Evolutionary conservation across 2,113 vertebrate species (phyloP), one percentile per base, ranked within the genome.

Genomic region (Corythornis madagascariensis): DNA sequence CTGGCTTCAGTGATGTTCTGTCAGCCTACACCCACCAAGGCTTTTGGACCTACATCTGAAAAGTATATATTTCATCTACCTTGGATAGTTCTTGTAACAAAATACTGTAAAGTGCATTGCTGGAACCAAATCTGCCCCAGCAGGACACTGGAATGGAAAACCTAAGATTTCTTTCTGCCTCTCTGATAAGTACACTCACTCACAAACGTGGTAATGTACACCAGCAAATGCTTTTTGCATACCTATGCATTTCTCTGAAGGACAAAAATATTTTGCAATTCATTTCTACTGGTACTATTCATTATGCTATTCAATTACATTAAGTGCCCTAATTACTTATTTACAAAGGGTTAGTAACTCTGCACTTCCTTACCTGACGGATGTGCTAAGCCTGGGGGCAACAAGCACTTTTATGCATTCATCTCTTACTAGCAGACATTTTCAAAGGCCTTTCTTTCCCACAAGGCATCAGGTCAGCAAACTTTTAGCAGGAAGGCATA

Each of bases 281-380:
- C 55, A 50, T 83, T 94, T 84, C 61, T 84, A 71, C 47, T 83
- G 65, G 63, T 78, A 24, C 84, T 93, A 96, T 96, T 97, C 95
- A 96, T 96, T 94, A 88, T 70, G 86, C 60, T 95, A 91, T 90
- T 96, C 94, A 96, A 89, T 97, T 96, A 92, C 55, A 33, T 28
- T 73, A 92, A 92, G 70, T 92, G 91, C 83, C 89, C 94, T 96
- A 95, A 94, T 93, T 79, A 94, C 88, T 97, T 97, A 95, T 96
- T 97, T 96, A 93, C 89, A 92, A 93, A 86, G 77, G 73, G 66
- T 88, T 94, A 77, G 89, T 95, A 93, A 94, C 28, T 24, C 79
- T 76, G 78, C 80, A 94, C 80, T 91, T 86, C 43, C 48, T 84
- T 84, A 88, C 66, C 71, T 9, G 2, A 77, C 8, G 28, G 88